Conservation (phyloP, 2,113 vertebrate species). For the Romanogobio albipinnatus region DNA sequence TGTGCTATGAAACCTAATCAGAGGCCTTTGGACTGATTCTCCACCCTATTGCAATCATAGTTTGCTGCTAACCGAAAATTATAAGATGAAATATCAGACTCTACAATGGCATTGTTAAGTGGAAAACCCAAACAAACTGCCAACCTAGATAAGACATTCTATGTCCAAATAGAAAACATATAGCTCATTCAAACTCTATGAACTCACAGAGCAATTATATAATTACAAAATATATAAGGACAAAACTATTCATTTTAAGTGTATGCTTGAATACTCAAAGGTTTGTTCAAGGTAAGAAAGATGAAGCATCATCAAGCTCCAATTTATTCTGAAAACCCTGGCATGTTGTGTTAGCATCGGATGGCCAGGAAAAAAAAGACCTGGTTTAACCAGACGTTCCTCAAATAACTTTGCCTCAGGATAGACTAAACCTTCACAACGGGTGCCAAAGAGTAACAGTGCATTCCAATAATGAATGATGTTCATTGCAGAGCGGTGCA, state of each 20-base stretch:
- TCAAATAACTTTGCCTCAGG: constrained; percentile 27
- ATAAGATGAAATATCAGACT: neutral
- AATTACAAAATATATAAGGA: neutral
- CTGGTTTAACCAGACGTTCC: constrained; percentile 21
- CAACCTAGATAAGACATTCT: neutral
- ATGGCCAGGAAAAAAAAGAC: neutral
- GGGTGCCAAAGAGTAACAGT: neutral
- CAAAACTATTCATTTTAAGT: neutral
- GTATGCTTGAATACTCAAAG: neutral
- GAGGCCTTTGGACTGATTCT: neutral
- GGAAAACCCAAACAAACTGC: neutral
- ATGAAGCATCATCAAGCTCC: neutral
- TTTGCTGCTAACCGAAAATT: neutral
- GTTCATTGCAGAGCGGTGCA: constrained; percentile 6
- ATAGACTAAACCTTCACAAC: constrained; percentile 39
- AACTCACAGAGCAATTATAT: neutral
- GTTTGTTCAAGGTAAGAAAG: neutral
- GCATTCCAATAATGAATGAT: neutral
- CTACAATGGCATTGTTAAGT: neutral
- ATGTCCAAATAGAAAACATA: neutral
- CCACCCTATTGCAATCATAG: neutral
- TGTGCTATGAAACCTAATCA: neutral
- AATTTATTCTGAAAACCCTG: neutral
- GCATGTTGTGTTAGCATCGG: neutral
- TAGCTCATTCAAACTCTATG: neutral